These are phyloP conservation scores for Enoplosus armatus DNA, from an alignment of 2,797 vertebrate genomes.

Conservation along the genomic window DNA sequence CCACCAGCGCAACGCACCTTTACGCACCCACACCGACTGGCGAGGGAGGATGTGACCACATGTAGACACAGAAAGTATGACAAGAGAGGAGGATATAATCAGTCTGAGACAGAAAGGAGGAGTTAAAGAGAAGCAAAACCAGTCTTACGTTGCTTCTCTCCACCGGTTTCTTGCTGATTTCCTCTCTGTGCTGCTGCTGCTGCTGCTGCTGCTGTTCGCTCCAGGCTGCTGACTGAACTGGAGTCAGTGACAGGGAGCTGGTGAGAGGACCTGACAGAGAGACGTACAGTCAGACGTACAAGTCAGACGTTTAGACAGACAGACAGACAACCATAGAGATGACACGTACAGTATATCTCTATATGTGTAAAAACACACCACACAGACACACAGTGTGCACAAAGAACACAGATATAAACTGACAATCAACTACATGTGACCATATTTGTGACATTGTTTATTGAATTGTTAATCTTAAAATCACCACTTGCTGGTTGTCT, in stretches of 20 bases:
- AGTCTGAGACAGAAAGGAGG: neutral
- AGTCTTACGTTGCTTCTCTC: conserved; percentile 86
- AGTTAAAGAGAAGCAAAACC: neutral
- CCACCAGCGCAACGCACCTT: conserved; percentile 94
- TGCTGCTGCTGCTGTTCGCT: conserved; percentile 88
- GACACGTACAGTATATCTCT: conserved; percentile 35
- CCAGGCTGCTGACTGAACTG: conserved; percentile 91
- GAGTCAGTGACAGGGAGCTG: conserved; percentile 85
- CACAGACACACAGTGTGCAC: conserved; percentile 1
- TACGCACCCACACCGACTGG: conserved; percentile 95
- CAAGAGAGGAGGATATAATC: neutral
- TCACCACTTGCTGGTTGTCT: neutral
- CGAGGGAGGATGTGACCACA: neutral
- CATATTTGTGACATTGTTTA: neutral
- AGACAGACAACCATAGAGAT: conserved; percentile 46
- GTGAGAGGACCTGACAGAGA: conserved; percentile 84
- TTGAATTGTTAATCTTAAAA: neutral
- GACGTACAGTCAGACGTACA: conserved; percentile 81
- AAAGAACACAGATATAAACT: conserved; percentile 30
- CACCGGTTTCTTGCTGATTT: conserved; percentile 89
- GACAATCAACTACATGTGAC: neutral
- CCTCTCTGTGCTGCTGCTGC: conserved; percentile 82
- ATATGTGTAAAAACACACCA: conserved; percentile 13
- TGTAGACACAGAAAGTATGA: neutral
- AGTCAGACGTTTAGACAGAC: conserved; percentile 55